Evolutionary conservation across 2,113 vertebrate species (phyloP), one percentile per base, ranked within the genome.

Genomic region (Triplophysa dalaica): DNA sequence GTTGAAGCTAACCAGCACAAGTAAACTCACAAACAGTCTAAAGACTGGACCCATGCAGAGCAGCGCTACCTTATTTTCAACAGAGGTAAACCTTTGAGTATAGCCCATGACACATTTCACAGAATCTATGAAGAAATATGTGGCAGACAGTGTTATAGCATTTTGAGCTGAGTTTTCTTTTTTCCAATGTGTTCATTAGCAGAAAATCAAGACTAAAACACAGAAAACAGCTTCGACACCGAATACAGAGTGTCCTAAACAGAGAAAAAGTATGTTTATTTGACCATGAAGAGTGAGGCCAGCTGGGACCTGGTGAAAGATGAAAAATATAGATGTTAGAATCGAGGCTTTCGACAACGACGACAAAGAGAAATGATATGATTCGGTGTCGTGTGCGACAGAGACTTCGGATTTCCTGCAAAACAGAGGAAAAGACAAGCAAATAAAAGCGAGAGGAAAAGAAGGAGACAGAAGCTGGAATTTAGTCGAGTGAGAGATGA

Each of bases 11-110:
- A 92, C 93, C 92, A 92, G 90, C 94, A 95, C 95, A 93, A 91
- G 48, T 87, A 90, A 95, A 91, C 48, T 84, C 90, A 95, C 93
- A 93, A 90, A 90, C 93, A 73, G 90, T 94, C 90, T 89, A 2
- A 90, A 92, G 90, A 92, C 89, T 89, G 88, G 90, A 92, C 90
- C 87, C 95, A 95, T 97, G 95, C 95, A 95, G 93, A 94, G 93
- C 93, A 81, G 91, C 81, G 90, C 92, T 88, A 85, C 90, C 90
- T 93, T 86, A 70, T 75, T 82, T 85, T 93, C 89, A 95, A 95
- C 91, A 94, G 94, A 90, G 95, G 95, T 96, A 98, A 97, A 97
- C 95, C 94, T 96, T 97, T 96, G 96, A 98, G 97, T 97, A 99
- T 98, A 98, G 96, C 95, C 95, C 95, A 94, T 93, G 92, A 91